These are phyloP conservation scores for Diuraphis noxia DNA, from an alignment of 1,140 invertebrate genomes.

Conservation along the genomic window DNA sequence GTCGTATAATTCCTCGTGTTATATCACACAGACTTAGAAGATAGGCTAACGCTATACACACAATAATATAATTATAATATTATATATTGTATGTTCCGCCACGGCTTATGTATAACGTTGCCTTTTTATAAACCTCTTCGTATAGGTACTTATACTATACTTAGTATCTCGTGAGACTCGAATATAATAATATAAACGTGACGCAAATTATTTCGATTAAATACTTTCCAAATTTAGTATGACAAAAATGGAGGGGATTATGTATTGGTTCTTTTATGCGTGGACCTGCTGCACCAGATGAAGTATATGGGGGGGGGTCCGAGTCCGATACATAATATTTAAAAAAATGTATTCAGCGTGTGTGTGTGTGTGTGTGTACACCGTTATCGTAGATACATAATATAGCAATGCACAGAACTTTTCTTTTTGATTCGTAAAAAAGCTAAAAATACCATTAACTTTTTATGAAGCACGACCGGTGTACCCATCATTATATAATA, in stretches of 20 bases:
- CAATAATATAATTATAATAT: not conserved
- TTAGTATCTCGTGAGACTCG: not conserved
- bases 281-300: not conserved
- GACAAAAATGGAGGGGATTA: not conserved
- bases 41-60: not conserved
- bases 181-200: not conserved
- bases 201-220: not conserved
- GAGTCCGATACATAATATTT: constrained; percentile 16
- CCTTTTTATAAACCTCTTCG: not conserved
- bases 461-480: too few species aligned
- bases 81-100: not conserved
- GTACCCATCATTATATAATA: too few species aligned
- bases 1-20: not conserved
- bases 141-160: too few species aligned
- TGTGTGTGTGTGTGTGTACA: not conserved
- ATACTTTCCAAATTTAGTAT: not conserved
- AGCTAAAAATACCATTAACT: too few species aligned
- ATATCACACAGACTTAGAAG: not conserved
- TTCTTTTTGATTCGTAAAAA: not conserved
- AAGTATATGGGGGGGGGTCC: not conserved
- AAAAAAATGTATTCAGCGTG: not conserved
- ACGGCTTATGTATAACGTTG: not conserved
- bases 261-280: not conserved
- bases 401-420: not conserved
- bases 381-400: not conserved